phyloP scores from a whole-genome alignment of 2,113 vertebrate genomes.

The Triplophysa dalaica region DNA sequence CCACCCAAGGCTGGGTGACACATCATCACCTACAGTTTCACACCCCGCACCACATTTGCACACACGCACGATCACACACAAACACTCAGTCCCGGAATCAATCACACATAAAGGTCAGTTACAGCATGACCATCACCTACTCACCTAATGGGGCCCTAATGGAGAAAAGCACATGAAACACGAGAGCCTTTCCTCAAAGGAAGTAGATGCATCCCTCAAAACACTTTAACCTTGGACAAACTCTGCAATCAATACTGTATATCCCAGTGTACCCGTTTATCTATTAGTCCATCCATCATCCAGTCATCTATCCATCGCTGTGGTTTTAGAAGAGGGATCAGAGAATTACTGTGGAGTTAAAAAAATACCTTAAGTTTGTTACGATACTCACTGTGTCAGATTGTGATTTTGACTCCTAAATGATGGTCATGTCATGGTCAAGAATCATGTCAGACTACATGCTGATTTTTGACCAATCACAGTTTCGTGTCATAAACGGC shows the following conservation, averaged over 20 bases:
- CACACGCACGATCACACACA: neutral
- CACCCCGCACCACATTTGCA: neutral
- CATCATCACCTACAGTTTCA: constrained; percentile 6
- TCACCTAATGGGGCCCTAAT: constrained; percentile 26
- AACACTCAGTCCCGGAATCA: constrained; percentile 8
- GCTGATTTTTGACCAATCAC: no score
- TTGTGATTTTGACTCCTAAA: no score
- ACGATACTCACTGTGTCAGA: no score
- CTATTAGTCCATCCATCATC: constrained; percentile 14
- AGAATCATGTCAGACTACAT: no score
- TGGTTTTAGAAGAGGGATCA: neutral
- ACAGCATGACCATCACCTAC: constrained; percentile 25
- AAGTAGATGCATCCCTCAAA: constrained; percentile 21
- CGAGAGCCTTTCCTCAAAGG: constrained; percentile 10
- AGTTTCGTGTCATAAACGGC: no score
- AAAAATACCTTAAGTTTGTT: neutral
- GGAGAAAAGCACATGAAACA: constrained; percentile 16
- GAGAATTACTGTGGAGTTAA: neutral
- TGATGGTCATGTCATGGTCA: no score
- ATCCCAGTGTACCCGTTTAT: constrained; percentile 9
- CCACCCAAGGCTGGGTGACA: constrained; percentile 10
- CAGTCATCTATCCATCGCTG: neutral
- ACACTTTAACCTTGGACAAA: constrained; percentile 32
- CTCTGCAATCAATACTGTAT: constrained; percentile 25
- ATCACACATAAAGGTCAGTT: constrained; percentile 15